Evolutionary conservation across 2,797 vertebrate species (phyloP).

Genomic region (Strix occidentalis): DNA sequence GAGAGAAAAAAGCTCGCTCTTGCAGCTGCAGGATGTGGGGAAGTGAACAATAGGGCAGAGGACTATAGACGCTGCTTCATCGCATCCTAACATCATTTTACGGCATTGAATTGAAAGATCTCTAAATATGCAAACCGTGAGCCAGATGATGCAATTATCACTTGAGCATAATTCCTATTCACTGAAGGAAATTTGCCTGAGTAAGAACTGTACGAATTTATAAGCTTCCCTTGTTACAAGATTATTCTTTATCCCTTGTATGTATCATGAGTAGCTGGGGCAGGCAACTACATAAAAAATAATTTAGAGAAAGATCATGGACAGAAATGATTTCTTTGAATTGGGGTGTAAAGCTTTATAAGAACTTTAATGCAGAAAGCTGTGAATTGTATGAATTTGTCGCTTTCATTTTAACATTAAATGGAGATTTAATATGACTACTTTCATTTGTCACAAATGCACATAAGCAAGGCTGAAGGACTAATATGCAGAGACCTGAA

Average conservation of each 20-base stretch:
- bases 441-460: constrained; percentile 50
- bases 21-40: not conserved
- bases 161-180: constrained; percentile 33
- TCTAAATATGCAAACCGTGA: not conserved
- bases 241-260: not conserved
- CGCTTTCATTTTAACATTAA: constrained; percentile 50
- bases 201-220: not conserved
- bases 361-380: constrained; percentile 27
- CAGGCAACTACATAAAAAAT: constrained; percentile 39
- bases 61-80: not conserved
- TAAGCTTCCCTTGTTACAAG: not conserved
- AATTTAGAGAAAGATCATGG: not conserved
- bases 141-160: constrained; percentile 18
- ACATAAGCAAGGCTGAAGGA: constrained; percentile 41
- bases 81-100: not conserved
- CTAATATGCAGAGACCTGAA: constrained; percentile 35
- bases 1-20: not conserved
- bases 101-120: not conserved
- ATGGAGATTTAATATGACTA: constrained; percentile 53
- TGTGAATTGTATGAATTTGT: constrained; percentile 41
- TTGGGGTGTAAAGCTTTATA: not conserved
- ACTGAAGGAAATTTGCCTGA: constrained; percentile 6
- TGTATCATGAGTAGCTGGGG: not conserved
- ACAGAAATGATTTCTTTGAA: constrained; percentile 27
- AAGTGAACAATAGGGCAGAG: not conserved